Base-by-base conservation (phyloP, 2,113 vertebrate species). In the Lagopus muta region DNA sequence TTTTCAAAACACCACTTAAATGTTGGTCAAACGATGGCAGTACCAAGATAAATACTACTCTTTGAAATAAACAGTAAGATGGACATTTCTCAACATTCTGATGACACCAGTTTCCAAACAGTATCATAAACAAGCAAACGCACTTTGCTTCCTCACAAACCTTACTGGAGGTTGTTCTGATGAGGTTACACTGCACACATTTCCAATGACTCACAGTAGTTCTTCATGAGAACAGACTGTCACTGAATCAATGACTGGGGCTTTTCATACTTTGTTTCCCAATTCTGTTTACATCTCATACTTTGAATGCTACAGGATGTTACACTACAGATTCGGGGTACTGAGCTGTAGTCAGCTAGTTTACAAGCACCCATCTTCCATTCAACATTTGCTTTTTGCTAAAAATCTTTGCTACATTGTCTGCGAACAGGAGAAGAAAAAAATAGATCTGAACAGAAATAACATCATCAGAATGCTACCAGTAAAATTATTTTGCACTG, bases 371-470 rank as follows among this genome's bases (percentile, higher is more conserved):
- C 25, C 75, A 73, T 21, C 16, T 61, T 15, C 24, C 6, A 24
- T 42, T 8, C 6, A 1, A 4, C 11, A 10, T 1, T 78, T 1
- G 3, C 4, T 8, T 71, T 85, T 48, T 52, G 3, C 6, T 40
- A 13, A 52, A 91, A 84, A 3, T 5, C 27, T 83, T 13, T 38
- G 24, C 32, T 1, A 48, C 5, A 50, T 66, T 66, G 50, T 50
- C 6, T 55, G 77, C 38, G 20, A 67, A 58, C 45, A n/a, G 38
- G 6, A 5, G 19, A 32, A 86, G 16, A 43, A 43, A 43, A 43
- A 55, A n/a, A 38, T 2, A 50, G 13, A 28, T 48, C 32, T 7
- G 50, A 36, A 27, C 32, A 88, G 30, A 38, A 77, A n/a, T 4
- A 1, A 18, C n/a, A 13, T 5, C 27, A 11, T 3, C 78, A 19